Base-by-base conservation (phyloP, 2,888 invertebrate genomes). In the Cryptosula pallasiana region DNA sequence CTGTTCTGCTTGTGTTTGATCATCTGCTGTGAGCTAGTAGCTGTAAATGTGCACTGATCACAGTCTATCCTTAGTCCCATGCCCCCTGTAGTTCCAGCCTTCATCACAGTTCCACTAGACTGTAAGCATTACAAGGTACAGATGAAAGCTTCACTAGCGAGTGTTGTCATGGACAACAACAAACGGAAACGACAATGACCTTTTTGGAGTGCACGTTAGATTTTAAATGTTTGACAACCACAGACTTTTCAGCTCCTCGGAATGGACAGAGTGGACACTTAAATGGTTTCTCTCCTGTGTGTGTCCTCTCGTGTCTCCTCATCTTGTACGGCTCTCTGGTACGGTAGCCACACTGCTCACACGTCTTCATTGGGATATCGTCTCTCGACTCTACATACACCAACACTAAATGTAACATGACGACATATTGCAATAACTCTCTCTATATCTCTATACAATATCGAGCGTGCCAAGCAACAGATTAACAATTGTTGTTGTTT, bases 1-100 rank as follows among this genome's bases (percentile, higher is more conserved):
- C 63, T 27, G 63, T 63, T 63, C 63, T 63, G 63, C 63, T 63
- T 63, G 63, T 63, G 63, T n/a, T 63, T 63, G 13, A 63, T 63
- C 63, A 63, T 63, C 34, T 63, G 63, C 63, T 63, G 63, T 20
- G 63, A 63, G 63, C 32, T 63, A 32, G 63, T 63, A 27, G 63
- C 63, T 2, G 63, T 63, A n/a, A 63, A 63, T 16, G 63, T 63
- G 32, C 63, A 63, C 63, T 63, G 63, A 32, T 63, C 63, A 63
- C 63, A 63, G 34, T 63, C 63, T 63, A 63, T 63, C 5, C 63
- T 27, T 32, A 63, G 63, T 32, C 32, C 63, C 63, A 63, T 63
- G n/a, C 63, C 63, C 5, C 63, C 63, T 9, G 34, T 63, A 32
- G 63, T 63, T 27, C 63, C 63, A 2, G 63, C 25, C 34, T 63